phyloP scores from a whole-genome alignment of 2,797 vertebrate species.

The Phylloscopus collybita region DNA sequence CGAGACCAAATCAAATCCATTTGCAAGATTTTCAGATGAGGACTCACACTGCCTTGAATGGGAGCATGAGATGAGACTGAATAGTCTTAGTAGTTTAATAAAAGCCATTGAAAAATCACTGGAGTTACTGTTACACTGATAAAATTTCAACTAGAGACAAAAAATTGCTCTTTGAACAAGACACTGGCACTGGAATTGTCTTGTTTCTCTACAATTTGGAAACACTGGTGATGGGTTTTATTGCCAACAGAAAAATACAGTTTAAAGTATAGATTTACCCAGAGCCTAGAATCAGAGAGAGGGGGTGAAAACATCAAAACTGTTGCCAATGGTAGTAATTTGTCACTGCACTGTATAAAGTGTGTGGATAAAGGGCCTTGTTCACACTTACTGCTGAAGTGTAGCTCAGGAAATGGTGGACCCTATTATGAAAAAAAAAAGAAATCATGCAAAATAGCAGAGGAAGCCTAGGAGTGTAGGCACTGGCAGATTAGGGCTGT shows the following conservation, averaged over 20 bases:
- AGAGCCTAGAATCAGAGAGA: not conserved
- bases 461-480: slow-evolving; percentile 24
- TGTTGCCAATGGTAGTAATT: not conserved
- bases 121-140: not conserved
- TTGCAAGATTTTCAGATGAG: not conserved
- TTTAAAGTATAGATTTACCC: not conserved
- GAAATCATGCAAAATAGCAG: slow-evolving; percentile 20
- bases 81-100: not conserved
- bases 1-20: not conserved
- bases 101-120: not conserved
- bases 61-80: not conserved
- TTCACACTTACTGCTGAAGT: not conserved
- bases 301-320: not conserved
- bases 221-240: not conserved
- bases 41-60: not conserved
- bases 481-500: slow-evolving; percentile 3
- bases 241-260: not conserved
- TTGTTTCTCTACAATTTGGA: not conserved
- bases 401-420: slow-evolving; percentile 19
- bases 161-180: not conserved
- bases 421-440: not conserved
- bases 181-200: not conserved
- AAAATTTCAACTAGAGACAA: not conserved
- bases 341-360: not conserved
- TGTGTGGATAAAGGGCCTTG: not conserved